phyloP scores from a whole-genome alignment of 2,888 invertebrate species.

The Nineta flava region DNA sequence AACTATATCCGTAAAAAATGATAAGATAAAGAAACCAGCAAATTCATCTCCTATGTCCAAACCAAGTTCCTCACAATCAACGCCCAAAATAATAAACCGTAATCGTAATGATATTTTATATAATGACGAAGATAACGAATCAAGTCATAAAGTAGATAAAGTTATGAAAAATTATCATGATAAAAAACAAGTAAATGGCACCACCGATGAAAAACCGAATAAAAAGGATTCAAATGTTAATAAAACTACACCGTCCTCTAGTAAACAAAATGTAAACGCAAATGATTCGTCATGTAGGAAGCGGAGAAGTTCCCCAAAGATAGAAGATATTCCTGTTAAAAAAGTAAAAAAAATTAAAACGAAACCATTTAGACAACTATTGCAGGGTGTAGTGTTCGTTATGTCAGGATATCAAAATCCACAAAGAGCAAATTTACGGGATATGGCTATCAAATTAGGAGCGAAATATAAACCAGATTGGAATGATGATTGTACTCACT shows the following conservation, averaged over 20 bases:
- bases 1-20: slow-evolving; percentile 6
- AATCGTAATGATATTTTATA: slow-evolving; percentile 28
- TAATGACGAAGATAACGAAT: slow-evolving; percentile 28
- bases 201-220: slow-evolving; percentile 16
- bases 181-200: slow-evolving; percentile 24
- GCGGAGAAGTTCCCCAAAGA: slow-evolving; percentile 9
- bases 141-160: slow-evolving; percentile 30
- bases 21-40: not conserved
- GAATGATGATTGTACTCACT: slow-evolving; percentile 61
- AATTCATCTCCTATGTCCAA: slow-evolving; percentile 8
- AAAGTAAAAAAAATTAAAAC: slow-evolving; percentile 11
- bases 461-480: slow-evolving; percentile 65
- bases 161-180: slow-evolving; percentile 12
- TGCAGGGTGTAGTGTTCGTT: slow-evolving; percentile 56
- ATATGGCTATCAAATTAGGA: slow-evolving; percentile 57
- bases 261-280: not conserved
- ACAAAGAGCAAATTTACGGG: slow-evolving; percentile 46
- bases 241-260: not conserved
- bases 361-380: slow-evolving; percentile 38
- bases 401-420: slow-evolving; percentile 83
- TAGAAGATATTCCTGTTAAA: slow-evolving; percentile 19
- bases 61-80: slow-evolving; percentile 11
- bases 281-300: slow-evolving; percentile 11
- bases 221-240: not conserved
- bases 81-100: slow-evolving; percentile 21